phyloP scores from a whole-genome alignment of 2,113 vertebrate species.

The Illadopsis cleaveri region DNA sequence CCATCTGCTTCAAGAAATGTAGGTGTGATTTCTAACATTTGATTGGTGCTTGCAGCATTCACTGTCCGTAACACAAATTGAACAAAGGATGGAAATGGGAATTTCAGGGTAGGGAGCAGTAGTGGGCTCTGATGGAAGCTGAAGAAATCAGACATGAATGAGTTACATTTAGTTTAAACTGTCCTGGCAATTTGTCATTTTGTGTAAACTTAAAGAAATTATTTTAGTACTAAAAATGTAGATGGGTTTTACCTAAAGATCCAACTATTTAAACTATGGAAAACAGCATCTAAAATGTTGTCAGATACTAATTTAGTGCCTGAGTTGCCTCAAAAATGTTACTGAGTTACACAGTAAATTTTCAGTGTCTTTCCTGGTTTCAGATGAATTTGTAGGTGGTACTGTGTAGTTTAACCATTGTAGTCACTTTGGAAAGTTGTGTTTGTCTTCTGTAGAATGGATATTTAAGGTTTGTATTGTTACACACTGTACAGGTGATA shows the following conservation, averaged over 20 bases:
- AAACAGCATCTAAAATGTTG: background rate
- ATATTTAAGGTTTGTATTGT: slow-evolving; percentile 30
- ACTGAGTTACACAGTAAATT: slow-evolving; percentile 7
- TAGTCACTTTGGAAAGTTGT: slow-evolving; percentile 6
- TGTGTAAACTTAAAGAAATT: slow-evolving; percentile 2
- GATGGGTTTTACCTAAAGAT: slow-evolving; percentile 2
- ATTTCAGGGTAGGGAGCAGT: slow-evolving; percentile 9
- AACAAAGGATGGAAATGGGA: slow-evolving; percentile 48
- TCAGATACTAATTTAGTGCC: slow-evolving; percentile 36
- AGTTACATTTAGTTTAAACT: background rate
- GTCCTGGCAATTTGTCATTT: slow-evolving; percentile 19
- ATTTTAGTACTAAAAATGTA: slow-evolving; percentile 49
- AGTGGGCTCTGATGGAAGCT: background rate
- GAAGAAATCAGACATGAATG: background rate
- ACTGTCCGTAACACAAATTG: background rate
- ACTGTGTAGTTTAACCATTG: background rate
- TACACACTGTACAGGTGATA: background rate
- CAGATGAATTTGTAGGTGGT: background rate
- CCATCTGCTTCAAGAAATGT: slow-evolving; percentile 67
- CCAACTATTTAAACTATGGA: background rate
- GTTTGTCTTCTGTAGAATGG: slow-evolving; percentile 54
- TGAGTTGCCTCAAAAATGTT: slow-evolving; percentile 50
- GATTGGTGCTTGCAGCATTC: slow-evolving; percentile 66
- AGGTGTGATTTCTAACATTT: slow-evolving; percentile 61
- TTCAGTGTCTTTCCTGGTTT: slow-evolving; percentile 10